Conservation (phyloP, 2,888 invertebrate species). For the Nesidiocoris tenuis region DNA sequence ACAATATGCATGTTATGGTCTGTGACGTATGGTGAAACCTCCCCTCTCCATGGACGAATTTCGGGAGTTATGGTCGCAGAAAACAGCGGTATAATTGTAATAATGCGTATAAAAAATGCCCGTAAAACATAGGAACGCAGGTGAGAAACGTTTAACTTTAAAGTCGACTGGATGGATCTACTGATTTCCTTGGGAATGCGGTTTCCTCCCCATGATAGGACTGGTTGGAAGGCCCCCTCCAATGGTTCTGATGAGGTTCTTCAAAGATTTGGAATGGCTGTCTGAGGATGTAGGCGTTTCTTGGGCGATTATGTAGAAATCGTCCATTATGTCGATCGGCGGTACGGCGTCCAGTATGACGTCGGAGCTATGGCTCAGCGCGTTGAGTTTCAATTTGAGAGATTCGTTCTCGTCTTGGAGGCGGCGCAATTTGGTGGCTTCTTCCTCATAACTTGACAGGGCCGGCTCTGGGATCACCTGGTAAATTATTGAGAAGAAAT, state of each 20-base stretch:
- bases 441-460: constrained; percentile 81
- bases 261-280: constrained; percentile 72
- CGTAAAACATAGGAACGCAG: too few species aligned
- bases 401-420: constrained; percentile 81
- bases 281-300: constrained; percentile 60
- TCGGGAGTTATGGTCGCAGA: too few species aligned
- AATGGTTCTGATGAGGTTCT: constrained; percentile 78
- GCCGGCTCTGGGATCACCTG: constrained; percentile 85
- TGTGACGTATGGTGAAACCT: too few species aligned
- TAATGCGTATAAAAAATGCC: too few species aligned
- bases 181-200: constrained; percentile 49
- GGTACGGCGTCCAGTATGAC: constrained; percentile 61
- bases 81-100: too few species aligned
- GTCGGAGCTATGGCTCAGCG: constrained; percentile 56
- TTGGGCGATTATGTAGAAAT: constrained; percentile 86
- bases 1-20: too few species aligned
- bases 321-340: constrained; percentile 80
- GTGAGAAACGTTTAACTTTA: too few species aligned
- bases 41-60: too few species aligned
- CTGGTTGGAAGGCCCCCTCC: constrained; percentile 63
- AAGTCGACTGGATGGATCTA: too few species aligned
- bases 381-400: constrained; percentile 62
- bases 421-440: constrained; percentile 73
- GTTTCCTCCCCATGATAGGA: constrained; percentile 74
- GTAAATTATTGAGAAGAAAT: constrained; percentile 86